Evolutionary conservation across 1,140 invertebrate species (phyloP).

Genomic region (Penaeus chinensis): DNA sequence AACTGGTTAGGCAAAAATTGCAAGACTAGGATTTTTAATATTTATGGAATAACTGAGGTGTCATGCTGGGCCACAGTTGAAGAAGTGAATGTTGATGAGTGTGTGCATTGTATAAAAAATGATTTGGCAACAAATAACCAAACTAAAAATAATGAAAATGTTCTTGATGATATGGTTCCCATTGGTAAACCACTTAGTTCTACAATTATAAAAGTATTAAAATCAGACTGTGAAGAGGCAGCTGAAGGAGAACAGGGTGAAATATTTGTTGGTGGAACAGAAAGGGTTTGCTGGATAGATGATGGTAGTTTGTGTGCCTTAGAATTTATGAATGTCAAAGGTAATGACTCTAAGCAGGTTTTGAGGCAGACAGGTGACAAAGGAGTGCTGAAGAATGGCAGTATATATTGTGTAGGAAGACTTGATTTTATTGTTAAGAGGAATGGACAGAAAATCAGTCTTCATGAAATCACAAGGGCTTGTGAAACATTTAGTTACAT

Average conservation of each 20-base stretch:
- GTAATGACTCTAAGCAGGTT: not conserved
- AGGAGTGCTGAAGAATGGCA: slow-evolving; percentile 25
- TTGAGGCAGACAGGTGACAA: slow-evolving; percentile 41
- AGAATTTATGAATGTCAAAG: not conserved
- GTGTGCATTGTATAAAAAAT: not conserved
- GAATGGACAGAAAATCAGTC: slow-evolving; percentile 47
- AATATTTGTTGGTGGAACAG: slow-evolving; percentile 35
- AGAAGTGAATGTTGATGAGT: slow-evolving; percentile 4
- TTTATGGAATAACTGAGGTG: slow-evolving; percentile 52
- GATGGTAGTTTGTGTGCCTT: not conserved
- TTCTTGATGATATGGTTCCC: not conserved
- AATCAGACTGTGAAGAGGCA: slow-evolving; percentile 11
- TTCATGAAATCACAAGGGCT: slow-evolving; percentile 35
- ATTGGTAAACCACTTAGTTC: slow-evolving; percentile 31
- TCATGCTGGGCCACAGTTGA: slow-evolving; percentile 46
- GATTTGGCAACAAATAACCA: not conserved
- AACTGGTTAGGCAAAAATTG: slow-evolving; percentile 4
- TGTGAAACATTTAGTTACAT: slow-evolving; percentile 29
- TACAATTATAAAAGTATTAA: slow-evolving; percentile 33
- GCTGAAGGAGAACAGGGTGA: slow-evolving; percentile 39
- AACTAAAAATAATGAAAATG: not conserved
- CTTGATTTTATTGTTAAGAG: slow-evolving; percentile 31
- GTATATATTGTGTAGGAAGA: slow-evolving; percentile 45
- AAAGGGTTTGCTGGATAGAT: slow-evolving; percentile 44
- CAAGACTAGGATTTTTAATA: slow-evolving; percentile 42